Conservation (phyloP, 2,113 vertebrate genomes). For the Cottus gobio region DNA sequence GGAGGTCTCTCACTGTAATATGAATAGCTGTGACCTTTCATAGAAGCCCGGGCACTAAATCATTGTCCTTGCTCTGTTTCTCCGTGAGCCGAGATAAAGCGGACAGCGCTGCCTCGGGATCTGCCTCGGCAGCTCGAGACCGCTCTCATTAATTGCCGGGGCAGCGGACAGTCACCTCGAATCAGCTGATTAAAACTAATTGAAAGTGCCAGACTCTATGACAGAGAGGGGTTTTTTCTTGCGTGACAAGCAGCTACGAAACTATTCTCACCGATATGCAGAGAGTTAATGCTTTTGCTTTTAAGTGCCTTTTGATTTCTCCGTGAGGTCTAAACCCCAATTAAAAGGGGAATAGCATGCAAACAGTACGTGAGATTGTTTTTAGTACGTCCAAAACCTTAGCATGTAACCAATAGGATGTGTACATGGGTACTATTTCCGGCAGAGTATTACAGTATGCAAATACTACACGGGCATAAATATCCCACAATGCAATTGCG, state of each 20-base stretch:
- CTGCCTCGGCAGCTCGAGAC: conserved; percentile 58
- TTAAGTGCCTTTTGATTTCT: background rate
- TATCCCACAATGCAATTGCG: too few relatives aligned
- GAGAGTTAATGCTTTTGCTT: background rate
- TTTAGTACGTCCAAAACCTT: background rate
- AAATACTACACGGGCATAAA: too few relatives aligned
- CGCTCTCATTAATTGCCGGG: conserved; percentile 71
- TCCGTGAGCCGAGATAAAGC: conserved; percentile 66
- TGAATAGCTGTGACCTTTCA: conserved; percentile 78
- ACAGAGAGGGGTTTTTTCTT: background rate
- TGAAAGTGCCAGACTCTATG: conserved; percentile 40
- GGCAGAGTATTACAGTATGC: too few relatives aligned
- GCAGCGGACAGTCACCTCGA: conserved; percentile 61
- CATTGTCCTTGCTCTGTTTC: conserved; percentile 65
- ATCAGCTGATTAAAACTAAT: conserved; percentile 59
- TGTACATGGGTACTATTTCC: too few relatives aligned
- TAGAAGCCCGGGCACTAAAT: conserved; percentile 68
- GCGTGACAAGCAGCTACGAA: background rate
- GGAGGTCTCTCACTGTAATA: conserved; percentile 62
- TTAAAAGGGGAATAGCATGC: background rate
- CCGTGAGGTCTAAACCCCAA: background rate
- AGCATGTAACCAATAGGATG: background rate
- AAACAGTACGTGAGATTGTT: too few relatives aligned
- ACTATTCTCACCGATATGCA: background rate
- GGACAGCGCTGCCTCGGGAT: conserved; percentile 66